Conservation (phyloP, 1,140 invertebrate species). For the Harpegnathos saltator region DNA sequence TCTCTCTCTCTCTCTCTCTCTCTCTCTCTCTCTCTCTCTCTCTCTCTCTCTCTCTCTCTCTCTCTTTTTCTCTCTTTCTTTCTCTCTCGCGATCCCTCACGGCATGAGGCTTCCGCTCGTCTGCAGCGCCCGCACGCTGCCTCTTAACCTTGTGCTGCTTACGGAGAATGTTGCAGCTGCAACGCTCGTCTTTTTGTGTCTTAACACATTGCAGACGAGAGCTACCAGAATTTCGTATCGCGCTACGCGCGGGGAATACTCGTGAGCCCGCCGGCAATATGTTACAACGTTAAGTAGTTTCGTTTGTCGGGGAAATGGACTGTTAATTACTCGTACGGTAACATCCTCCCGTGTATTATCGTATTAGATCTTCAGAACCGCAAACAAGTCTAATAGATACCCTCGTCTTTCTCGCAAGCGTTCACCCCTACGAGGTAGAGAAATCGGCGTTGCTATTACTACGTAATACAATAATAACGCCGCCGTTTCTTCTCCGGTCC, state of each 20-base stretch:
- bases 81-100: not conserved
- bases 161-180: constrained; percentile 52
- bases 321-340: constrained; percentile 45
- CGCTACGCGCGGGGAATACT: constrained; percentile 19
- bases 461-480: not conserved
- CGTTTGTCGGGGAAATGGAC: constrained; percentile 23
- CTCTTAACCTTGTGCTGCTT: constrained; percentile 33
- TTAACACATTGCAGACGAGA: constrained; percentile 60
- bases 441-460: constrained; percentile 19
- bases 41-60: too few species aligned
- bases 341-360: constrained; percentile 6
- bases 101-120: not conserved
- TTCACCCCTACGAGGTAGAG: not conserved
- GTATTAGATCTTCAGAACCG: not conserved
- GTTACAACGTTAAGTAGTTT: constrained; percentile 48
- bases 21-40: too few species aligned
- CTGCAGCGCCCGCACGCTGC: not conserved
- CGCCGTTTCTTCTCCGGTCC: not conserved
- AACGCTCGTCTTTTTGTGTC: constrained; percentile 51
- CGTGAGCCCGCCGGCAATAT: constrained; percentile 49
- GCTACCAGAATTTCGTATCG: constrained; percentile 53
- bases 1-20: too few species aligned
- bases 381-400: not conserved
- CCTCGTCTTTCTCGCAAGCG: not conserved
- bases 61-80: too few species aligned